Base-by-base conservation (phyloP, 2,113 vertebrate species). In the Amphilophus citrinellus region DNA sequence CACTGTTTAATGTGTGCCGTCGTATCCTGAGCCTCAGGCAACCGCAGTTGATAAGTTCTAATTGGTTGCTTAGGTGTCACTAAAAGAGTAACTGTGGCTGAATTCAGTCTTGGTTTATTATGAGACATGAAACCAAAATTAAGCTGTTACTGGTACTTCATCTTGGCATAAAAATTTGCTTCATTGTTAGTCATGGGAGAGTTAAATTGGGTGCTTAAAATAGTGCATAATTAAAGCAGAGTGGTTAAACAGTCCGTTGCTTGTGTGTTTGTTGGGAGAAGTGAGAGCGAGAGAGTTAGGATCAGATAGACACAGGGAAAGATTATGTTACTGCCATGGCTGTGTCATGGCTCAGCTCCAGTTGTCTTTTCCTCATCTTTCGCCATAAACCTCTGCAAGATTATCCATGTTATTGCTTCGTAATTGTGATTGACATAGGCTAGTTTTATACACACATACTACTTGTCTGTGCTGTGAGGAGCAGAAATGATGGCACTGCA, bases 311-410 rank as follows among this genome's bases (percentile, higher is more conserved):
- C 47, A 57, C 57, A 27, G 62, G 68, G 24, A 17, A 60, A 83
- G 89, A 88, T 91, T 79, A 22, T 76, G 90, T 93, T 93, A 89
- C 91, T 91, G 90, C 81, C 87, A 88, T 86, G 81, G 85, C 84
- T 86, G 86, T 92, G 91, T 92, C 89, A 91, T 91, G 93, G 90
- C 90, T 77, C 53, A 5, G 20, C 79, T 90, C 86, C 91, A 89
- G 85, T 75, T 22, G 22, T 75, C 87, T 90, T 90, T 86, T 88
- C 85, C 80, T 90, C 87, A 75, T 91, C 80, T 88, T 89, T 86
- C 80, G 86, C 62, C 58, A 15, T 39, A 86, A 89, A 89, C 73
- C 75, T 83, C 82, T 65, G 79, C 73, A 57, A 88, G 84, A 93
- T 91, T 89, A 88, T 88, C 61, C 76, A 8, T 62, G 78, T 89